These are phyloP conservation scores for Paraplagusia blochii DNA, from an alignment of 2,113 vertebrate genomes.

Conservation along the genomic window DNA sequence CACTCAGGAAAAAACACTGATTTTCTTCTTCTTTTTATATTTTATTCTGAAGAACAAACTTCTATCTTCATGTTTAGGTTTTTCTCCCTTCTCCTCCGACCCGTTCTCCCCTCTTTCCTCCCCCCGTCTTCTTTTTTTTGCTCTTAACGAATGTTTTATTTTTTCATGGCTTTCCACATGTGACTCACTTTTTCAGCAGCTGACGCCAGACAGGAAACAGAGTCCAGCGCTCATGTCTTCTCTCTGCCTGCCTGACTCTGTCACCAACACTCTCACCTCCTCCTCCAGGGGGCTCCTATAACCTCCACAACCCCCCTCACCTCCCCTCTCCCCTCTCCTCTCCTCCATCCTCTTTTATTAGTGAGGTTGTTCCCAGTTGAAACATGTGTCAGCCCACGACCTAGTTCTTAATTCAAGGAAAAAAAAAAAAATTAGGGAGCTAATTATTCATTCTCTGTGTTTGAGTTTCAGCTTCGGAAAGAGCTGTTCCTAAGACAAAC, in stretches of 20 bases:
- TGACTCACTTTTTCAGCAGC: slow-evolving; percentile 73
- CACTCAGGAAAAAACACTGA: slow-evolving; percentile 48
- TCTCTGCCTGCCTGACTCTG: slow-evolving; percentile 18
- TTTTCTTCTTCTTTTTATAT: slow-evolving; percentile 58
- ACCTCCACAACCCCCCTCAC: slow-evolving; percentile 39
- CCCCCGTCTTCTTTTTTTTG: slow-evolving; percentile 36
- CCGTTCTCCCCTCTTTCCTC: slow-evolving; percentile 37
- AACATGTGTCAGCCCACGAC: slow-evolving; percentile 58
- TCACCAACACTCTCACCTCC: slow-evolving; percentile 28
- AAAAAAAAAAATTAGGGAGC: slow-evolving; percentile 39
- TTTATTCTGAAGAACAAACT: slow-evolving; percentile 49
- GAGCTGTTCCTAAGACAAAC: slow-evolving; percentile 58
- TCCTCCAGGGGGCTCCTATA: slow-evolving; percentile 47
- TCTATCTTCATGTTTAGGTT: slow-evolving; percentile 43
- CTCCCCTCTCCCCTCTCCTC: slow-evolving; percentile 40
- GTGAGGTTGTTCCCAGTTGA: slow-evolving; percentile 47
- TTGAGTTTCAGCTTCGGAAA: slow-evolving; percentile 56
- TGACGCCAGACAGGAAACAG: slow-evolving; percentile 58
- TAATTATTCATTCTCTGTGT: slow-evolving; percentile 71
- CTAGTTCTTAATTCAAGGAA: slow-evolving; percentile 53
- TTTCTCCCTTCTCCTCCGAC: slow-evolving; percentile 47
- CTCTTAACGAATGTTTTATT: slow-evolving; percentile 20
- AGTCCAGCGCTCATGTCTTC: slow-evolving; percentile 45
- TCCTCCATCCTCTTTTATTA: slow-evolving; percentile 31
- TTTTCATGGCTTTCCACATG: slow-evolving; percentile 65